Base-by-base conservation (phyloP, 2,888 invertebrate genomes). In the Plebejus anna region DNA sequence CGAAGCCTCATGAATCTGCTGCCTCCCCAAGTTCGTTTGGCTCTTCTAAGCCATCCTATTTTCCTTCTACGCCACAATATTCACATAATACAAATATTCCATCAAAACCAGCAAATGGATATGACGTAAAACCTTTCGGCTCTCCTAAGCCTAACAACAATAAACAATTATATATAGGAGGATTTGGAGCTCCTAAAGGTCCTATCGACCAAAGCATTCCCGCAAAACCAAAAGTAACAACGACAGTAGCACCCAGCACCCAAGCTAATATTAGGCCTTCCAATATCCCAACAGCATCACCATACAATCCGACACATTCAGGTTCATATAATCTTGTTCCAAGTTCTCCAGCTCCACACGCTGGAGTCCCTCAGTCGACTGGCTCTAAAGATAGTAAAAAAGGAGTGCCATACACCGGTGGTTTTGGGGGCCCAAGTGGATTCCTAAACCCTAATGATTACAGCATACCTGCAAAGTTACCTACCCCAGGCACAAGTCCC, bases 361-460 rank as follows among this genome's bases (percentile, higher is more conserved):
- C 13, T 66, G 32, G 55, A 11, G 16, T 73, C 5, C 32, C 73
- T 28, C 73, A 28, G 22, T 13, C 16, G 9, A 32, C 73, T 32
- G 55, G 11, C 47, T 2, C 36, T 28, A 75, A 57, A 59, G 57
- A 75, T 47, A 61, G 51, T 22, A 76, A 76, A 16, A 76, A 79
- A 75, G 78, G 83, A 76, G 76, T 79, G 32, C 83, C 75, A 4
- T 88, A 88, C 75, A 82, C 84, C n/a, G 86, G 87, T 75, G 85
- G 87, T 0, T 89, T 89, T 79, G 88, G 88, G 32, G 89, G 85
- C 13, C 83, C 86, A n/a, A 32, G 81, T 75, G 87, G 87, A 51
- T 77, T 81, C 57, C 81, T 90, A 77, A 88, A 86, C 78, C 90
- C 90, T 4, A 84, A 87, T 80, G 88, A 89, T 75, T 84, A 81